Conservation (phyloP, 2,888 invertebrate species). For the Coleophora flavipennella region DNA sequence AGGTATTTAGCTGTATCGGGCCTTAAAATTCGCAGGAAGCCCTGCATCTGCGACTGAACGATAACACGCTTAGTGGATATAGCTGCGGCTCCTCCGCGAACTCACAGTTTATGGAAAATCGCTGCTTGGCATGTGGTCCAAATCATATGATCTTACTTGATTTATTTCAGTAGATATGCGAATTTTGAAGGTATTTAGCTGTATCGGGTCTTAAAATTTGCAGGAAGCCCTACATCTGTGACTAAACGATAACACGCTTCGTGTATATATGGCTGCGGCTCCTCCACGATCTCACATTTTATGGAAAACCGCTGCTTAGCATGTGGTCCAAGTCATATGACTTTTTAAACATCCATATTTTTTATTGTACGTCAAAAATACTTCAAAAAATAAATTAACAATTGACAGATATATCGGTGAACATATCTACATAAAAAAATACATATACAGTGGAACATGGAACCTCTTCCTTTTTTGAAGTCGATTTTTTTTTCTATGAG, state of each 20-base stretch:
- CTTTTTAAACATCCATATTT: no score
- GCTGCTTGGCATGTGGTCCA: conserved; percentile 21
- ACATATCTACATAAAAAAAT: no score
- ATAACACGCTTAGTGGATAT: conserved; percentile 64
- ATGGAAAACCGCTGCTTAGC: conserved; percentile 29
- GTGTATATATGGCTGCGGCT: conserved; percentile 42
- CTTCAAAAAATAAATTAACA: no score
- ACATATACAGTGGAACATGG: no score
- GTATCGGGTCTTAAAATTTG: conserved; percentile 22
- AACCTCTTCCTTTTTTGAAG: no score
- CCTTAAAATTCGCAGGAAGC: conserved; percentile 29
- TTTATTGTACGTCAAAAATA: no score
- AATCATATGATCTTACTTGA: conserved; percentile 14
- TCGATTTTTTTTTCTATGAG: no score
- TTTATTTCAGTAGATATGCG: neutral
- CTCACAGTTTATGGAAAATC: conserved; percentile 35
- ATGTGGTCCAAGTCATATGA: conserved; percentile 18
- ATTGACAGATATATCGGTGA: no score
- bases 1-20: neutral
- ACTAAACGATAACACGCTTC: conserved; percentile 64
- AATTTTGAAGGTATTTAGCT: conserved; percentile 2
- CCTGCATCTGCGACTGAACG: conserved; percentile 45
- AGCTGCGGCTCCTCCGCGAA: conserved; percentile 41
- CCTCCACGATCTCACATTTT: conserved; percentile 39
- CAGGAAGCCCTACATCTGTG: conserved; percentile 39